Evolutionary conservation across 2,113 vertebrate species (phyloP).

Genomic region (Anoplopoma fimbria): DNA sequence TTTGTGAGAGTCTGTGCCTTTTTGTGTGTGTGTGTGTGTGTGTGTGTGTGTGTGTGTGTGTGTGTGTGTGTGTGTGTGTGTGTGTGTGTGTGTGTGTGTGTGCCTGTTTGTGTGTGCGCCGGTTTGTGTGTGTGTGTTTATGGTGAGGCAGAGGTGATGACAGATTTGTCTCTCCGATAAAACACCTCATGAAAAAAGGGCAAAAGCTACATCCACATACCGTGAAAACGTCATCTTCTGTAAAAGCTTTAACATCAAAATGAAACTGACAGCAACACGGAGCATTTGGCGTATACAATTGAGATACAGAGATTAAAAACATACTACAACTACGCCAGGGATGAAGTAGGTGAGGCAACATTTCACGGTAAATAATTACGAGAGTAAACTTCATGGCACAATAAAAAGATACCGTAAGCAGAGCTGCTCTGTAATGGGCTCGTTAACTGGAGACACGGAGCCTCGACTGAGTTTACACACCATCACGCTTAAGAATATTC

Average conservation of each 20-base stretch:
- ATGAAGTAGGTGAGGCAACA: neutral
- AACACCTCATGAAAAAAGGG: conserved; percentile 64
- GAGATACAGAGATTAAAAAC: conserved; percentile 35
- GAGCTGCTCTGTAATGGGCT: conserved; percentile 49
- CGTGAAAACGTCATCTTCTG: conserved; percentile 38
- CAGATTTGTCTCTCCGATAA: conserved; percentile 68
- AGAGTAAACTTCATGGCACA: conserved; percentile 19
- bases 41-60: neutral
- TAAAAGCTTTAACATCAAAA: conserved; percentile 34
- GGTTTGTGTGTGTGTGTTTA: conserved; percentile 20
- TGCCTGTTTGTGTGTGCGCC: neutral
- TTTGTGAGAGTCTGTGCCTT: conserved; percentile 29
- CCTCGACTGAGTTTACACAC: conserved; percentile 9
- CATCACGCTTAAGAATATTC: conserved; percentile 25
- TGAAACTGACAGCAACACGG: conserved; percentile 15
- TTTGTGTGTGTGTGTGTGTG: neutral
- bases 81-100: neutral
- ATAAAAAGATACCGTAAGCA: conserved; percentile 23
- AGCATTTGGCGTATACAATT: conserved; percentile 36
- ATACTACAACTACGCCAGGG: neutral
- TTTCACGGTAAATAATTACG: conserved; percentile 48
- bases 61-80: neutral
- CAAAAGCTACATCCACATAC: conserved; percentile 34
- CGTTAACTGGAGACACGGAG: conserved; percentile 55
- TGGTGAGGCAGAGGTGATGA: conserved; percentile 63